Conservation (phyloP, 2,113 vertebrate genomes). For the Ochotona princeps region DNA sequence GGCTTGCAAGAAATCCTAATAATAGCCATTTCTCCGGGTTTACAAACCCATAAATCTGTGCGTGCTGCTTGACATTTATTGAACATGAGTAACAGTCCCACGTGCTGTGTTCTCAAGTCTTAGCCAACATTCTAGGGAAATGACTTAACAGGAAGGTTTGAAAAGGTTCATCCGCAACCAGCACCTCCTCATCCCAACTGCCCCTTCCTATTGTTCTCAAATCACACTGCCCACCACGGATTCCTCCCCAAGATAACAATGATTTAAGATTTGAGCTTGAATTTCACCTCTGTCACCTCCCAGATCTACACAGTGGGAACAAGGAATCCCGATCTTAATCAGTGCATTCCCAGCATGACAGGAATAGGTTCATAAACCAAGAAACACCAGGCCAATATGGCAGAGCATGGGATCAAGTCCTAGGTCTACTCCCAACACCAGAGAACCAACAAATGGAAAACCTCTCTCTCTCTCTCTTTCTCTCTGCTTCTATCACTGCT, state of each 20-base stretch:
- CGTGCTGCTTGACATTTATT: conserved; percentile 68
- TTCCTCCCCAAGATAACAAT: conserved; percentile 15
- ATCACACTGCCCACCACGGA: not conserved
- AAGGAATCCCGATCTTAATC: not conserved
- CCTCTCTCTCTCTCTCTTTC: no score
- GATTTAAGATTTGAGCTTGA: not conserved
- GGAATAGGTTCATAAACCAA: not conserved
- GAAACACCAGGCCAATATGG: not conserved
- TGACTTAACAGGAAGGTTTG: conserved; percentile 54
- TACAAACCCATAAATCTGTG: conserved; percentile 70
- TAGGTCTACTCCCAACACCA: no score
- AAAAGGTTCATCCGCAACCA: conserved; percentile 37
- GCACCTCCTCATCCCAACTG: conserved; percentile 41
- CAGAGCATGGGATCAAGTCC: no score
- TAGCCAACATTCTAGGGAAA: conserved; percentile 70
- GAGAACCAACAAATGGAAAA: no score
- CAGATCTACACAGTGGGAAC: not conserved
- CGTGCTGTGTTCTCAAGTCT: conserved; percentile 50
- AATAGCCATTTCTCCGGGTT: conserved; percentile 63
- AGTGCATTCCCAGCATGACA: not conserved
- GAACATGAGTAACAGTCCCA: conserved; percentile 69
- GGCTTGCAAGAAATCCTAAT: conserved; percentile 53
- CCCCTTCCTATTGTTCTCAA: conserved; percentile 40
- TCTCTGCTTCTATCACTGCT: no score
- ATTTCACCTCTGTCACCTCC: not conserved